Conservation (phyloP, 2,888 invertebrate species). For the Campaea margaritaria region DNA sequence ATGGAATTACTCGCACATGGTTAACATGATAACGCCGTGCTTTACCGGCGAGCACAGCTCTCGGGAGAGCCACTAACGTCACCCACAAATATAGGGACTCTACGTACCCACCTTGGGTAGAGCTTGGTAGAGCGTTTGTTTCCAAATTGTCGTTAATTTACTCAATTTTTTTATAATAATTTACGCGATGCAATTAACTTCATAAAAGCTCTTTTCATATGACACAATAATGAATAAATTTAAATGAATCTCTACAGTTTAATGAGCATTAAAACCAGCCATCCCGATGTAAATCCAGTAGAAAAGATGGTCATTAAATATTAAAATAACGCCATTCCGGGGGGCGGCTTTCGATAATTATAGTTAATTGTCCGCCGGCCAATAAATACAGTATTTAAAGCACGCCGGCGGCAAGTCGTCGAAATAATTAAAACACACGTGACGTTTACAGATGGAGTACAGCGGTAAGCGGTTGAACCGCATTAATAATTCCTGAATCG, state of each 20-base stretch:
- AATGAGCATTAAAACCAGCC: constrained; percentile 10
- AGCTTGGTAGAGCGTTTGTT: background rate
- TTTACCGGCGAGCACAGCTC: constrained; percentile 21
- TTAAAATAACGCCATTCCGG: constrained; percentile 35
- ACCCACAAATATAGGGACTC: background rate
- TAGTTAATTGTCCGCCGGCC: constrained; percentile 32
- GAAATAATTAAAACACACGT: constrained; percentile 40
- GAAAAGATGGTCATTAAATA: constrained; percentile 31
- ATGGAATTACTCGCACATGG: constrained; percentile 29
- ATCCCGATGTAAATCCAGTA: constrained; percentile 1
- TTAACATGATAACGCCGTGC: constrained; percentile 29
- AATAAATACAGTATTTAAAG: constrained; percentile 44
- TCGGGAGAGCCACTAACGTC: background rate
- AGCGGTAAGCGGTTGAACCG: constrained; percentile 21
- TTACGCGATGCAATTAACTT: background rate
- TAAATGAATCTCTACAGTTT: constrained; percentile 1
- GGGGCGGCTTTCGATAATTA: constrained; percentile 35
- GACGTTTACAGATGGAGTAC: constrained; percentile 28
- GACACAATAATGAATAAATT: background rate
- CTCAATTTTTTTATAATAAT: background rate
- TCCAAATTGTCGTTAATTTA: background rate
- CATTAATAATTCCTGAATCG: constrained; percentile 48
- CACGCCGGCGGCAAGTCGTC: constrained; percentile 20
- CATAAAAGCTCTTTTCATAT: background rate
- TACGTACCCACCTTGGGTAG: background rate